Evolutionary conservation across 2,113 vertebrate species (phyloP).

Genomic region (Falco punctatus): DNA sequence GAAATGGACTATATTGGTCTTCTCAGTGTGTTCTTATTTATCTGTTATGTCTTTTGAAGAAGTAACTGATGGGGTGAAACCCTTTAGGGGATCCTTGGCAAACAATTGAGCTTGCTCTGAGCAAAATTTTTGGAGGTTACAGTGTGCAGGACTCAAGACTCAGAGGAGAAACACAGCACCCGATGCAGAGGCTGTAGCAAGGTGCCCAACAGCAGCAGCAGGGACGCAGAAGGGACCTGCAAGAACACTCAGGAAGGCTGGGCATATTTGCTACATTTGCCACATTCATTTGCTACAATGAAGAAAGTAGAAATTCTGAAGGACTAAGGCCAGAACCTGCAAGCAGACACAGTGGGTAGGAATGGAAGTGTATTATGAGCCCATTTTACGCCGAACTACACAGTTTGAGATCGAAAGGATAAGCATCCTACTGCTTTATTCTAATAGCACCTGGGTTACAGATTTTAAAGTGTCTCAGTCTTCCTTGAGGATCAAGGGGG

Average conservation of each 20-base stretch:
- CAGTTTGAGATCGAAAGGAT: background rate
- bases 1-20: background rate
- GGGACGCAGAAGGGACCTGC: background rate
- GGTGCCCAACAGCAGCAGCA: background rate
- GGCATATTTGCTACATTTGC: too few relatives aligned
- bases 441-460: background rate
- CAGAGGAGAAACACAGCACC: background rate
- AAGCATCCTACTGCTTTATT: background rate
- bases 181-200: accelerated
- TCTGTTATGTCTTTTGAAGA: background rate
- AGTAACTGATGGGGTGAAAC: background rate
- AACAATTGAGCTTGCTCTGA: background rate
- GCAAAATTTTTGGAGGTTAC: background rate
- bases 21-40: background rate
- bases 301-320: background rate
- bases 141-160: background rate
- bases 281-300: background rate
- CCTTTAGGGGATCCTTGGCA: background rate
- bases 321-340: background rate
- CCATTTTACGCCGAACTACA: background rate
- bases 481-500: background rate
- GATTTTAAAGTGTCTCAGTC: background rate
- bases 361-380: background rate
- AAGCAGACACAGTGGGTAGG: background rate
- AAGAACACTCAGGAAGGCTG: background rate